Conservation (phyloP, 2,113 vertebrate species). For the Redunca redunca region DNA sequence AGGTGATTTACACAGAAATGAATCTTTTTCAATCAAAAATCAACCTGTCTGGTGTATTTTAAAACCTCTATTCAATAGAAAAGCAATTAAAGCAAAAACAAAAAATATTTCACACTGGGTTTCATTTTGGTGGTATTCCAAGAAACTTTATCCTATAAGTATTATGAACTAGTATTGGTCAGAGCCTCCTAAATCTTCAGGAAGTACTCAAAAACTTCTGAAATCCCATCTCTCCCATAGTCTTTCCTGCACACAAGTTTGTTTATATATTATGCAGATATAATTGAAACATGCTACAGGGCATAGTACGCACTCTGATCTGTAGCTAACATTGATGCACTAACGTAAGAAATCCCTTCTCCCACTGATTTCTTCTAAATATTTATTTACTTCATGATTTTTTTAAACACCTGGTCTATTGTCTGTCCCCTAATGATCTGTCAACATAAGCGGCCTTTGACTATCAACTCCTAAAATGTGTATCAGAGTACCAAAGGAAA, state of each 20-base stretch:
- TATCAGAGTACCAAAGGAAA: not conserved
- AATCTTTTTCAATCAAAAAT: not conserved
- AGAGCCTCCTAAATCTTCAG: not conserved
- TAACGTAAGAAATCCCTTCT: not conserved
- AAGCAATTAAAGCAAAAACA: not conserved
- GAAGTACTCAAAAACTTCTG: not conserved
- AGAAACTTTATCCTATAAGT: not conserved
- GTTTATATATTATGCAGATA: not conserved
- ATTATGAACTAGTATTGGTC: not conserved
- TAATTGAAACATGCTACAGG: not conserved
- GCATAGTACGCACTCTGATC: not conserved
- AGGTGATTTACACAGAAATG: not conserved
- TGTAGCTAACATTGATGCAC: not conserved
- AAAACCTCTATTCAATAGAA: not conserved
- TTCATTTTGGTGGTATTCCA: not conserved
- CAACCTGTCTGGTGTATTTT: not conserved
- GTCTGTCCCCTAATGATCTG: not conserved
- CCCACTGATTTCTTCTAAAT: not conserved
- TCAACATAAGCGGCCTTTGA: not conserved
- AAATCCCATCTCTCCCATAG: not conserved
- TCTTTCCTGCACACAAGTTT: not conserved
- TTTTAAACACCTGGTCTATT: not conserved
- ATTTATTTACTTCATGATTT: not conserved
- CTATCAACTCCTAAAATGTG: not conserved
- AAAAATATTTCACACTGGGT: not conserved